Evolutionary conservation across 1,140 invertebrate genomes (phyloP).

Genomic region (Bradynema listronoti): DNA sequence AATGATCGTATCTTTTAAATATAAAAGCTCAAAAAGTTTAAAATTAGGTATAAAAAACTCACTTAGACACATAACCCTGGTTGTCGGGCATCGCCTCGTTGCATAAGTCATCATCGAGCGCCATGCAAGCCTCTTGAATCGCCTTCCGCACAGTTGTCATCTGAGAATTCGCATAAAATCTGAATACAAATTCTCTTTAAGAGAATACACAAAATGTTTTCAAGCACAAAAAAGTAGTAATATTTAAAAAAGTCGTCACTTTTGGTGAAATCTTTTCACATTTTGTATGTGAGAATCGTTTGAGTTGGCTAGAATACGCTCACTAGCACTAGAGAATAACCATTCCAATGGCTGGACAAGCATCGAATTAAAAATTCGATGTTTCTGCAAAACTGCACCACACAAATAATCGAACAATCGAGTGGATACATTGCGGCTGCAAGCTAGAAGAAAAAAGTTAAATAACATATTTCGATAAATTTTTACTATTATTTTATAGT

Average conservation of each 20-base stretch:
- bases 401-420: conserved; percentile 48
- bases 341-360: conserved; percentile 50
- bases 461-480: too few relatives aligned
- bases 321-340: conserved; percentile 50
- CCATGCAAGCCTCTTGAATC: conserved; percentile 47
- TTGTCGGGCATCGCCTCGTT: conserved; percentile 50
- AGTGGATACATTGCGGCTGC: conserved; percentile 48
- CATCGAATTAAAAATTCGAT: conserved; percentile 34
- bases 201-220: conserved; percentile 8
- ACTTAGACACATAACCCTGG: conserved; percentile 46
- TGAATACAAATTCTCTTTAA: conserved; percentile 21
- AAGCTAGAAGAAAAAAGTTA: conserved; percentile 16
- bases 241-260: conserved; percentile 12
- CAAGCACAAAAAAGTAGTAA: conserved; percentile 8
- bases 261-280: conserved; percentile 40
- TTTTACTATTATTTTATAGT: too few relatives aligned
- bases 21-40: not conserved
- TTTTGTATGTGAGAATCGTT: conserved; percentile 35
- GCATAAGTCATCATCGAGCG: conserved; percentile 47
- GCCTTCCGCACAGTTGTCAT: conserved; percentile 41
- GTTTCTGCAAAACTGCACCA: conserved; percentile 36
- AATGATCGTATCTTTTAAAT: too few relatives aligned
- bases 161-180: conserved; percentile 21
- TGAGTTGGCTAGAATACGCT: conserved; percentile 35
- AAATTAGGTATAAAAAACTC: not conserved